A percentile compares a stretch with the other conserved stretches of the same genome.
Conservation (phyloP, 2,113 vertebrate species). For the Ondatra zibethicus region DNA sequence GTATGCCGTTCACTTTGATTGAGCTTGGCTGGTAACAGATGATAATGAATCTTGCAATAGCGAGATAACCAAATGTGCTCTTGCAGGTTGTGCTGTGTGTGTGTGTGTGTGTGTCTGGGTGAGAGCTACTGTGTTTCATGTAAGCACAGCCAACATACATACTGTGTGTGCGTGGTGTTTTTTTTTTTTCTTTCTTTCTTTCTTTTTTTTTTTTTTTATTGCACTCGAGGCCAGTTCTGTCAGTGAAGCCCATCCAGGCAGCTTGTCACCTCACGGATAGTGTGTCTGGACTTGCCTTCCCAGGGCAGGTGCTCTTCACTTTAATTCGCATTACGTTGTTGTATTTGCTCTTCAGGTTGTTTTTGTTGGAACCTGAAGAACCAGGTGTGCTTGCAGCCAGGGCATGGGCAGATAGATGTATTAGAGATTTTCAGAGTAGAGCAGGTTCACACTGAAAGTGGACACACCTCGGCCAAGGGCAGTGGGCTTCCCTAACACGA, state of each 20-base stretch:
- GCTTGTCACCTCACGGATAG: conserved; percentile 55
- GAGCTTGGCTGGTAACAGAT: conserved; percentile 58
- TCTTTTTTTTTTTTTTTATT: conserved; percentile 8
- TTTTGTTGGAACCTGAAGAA: conserved; percentile 81
- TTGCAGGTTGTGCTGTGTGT: conserved; percentile 4
- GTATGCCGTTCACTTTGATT: conserved; percentile 24
- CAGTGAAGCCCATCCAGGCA: conserved; percentile 56
- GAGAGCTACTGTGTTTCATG: neutral
- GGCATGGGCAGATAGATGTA: conserved; percentile 43
- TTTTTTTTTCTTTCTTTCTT: too few relatives aligned
- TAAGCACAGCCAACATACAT: neutral
- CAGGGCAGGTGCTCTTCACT: conserved; percentile 74
- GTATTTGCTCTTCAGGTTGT: conserved; percentile 64
- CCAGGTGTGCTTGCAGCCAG: conserved; percentile 76
- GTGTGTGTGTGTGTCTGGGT: neutral
- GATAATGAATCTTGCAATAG: conserved; percentile 53
- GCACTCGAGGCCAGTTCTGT: conserved; percentile 16
- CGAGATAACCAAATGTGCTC: neutral
- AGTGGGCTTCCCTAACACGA: neutral
- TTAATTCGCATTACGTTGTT: conserved; percentile 68
- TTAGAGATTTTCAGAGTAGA: conserved; percentile 67
- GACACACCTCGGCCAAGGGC: neutral
- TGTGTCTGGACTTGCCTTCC: conserved; percentile 74
- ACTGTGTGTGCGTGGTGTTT: neutral
- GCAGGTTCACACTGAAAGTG: conserved; percentile 37